A percentile compares a stretch with the other conserved stretches of the same genome.
These are phyloP conservation scores for Sebastes ruberrimus DNA, from an alignment of 2,797 vertebrate species.

Conservation along the genomic window DNA sequence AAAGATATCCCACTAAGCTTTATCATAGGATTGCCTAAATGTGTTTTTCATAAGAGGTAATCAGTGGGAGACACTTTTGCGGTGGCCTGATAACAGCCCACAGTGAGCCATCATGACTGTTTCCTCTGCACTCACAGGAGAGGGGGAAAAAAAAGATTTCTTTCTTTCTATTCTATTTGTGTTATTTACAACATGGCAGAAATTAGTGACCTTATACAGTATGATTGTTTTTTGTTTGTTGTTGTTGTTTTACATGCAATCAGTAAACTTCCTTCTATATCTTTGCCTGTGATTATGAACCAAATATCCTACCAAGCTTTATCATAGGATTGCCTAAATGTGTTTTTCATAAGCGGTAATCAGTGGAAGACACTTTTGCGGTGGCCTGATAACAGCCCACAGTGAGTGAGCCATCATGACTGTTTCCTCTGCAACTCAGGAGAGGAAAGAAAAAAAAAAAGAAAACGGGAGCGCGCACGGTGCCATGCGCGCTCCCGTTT, in stretches of 20 bases:
- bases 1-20: neutral
- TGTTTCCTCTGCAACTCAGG: constrained; percentile 27
- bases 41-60: neutral
- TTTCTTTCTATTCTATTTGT: neutral
- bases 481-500: constrained; percentile 64
- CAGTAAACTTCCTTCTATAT: neutral
- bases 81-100: constrained; percentile 8
- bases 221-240: neutral
- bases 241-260: neutral
- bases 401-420: neutral
- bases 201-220: neutral
- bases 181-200: neutral
- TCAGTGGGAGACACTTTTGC: constrained; percentile 18
- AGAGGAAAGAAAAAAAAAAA: neutral
- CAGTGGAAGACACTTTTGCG: constrained; percentile 12
- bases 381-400: constrained; percentile 9
- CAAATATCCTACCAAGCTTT: neutral
- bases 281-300: neutral
- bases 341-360: neutral
- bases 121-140: constrained; percentile 30
- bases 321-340: neutral
- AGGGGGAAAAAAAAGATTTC: neutral
- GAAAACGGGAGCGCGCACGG: constrained; percentile 53
- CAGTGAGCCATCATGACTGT: constrained; percentile 7
- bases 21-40: neutral